Evolutionary conservation across 35 echinoderm and acorn worm genomes (phyloP).

Genomic region (Ophioderma brevispina): DNA sequence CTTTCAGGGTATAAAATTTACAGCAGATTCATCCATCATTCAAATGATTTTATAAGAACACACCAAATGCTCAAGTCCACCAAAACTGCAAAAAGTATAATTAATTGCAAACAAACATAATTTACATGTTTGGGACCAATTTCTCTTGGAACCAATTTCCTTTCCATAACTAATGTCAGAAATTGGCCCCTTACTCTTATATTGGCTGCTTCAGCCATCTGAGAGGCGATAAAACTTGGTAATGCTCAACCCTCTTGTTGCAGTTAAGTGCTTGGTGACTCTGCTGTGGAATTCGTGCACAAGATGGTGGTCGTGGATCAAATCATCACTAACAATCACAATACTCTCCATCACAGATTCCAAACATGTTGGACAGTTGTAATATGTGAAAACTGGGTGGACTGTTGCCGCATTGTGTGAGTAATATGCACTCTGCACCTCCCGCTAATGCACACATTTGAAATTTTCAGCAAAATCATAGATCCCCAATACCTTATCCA

Average conservation of each 20-base stretch:
- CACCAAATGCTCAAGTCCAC: too few species aligned
- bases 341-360: conserved; percentile 51
- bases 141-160: conserved; percentile 59
- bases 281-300: conserved; percentile 40
- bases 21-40: too few species aligned
- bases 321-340: conserved; percentile 59
- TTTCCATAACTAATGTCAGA: conserved; percentile 66
- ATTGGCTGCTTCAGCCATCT: conserved; percentile 79
- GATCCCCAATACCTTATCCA: conserved; percentile 21
- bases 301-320: conserved; percentile 58
- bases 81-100: too few species aligned
- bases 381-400: conserved; percentile 63
- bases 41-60: too few species aligned
- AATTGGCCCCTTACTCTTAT: conserved; percentile 78
- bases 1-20: too few species aligned
- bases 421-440: conserved; percentile 84
- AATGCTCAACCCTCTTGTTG: conserved; percentile 32
- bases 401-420: conserved; percentile 62
- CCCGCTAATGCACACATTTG: conserved; percentile 65
- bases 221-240: conserved; percentile 48
- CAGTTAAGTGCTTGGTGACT: conserved; percentile 28
- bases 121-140: too few species aligned
- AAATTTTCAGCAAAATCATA: conserved; percentile 82
- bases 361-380: conserved; percentile 31
- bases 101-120: too few species aligned